A percentile compares a stretch with the other conserved stretches of the same genome.
phyloP scores from a whole-genome alignment of 2,113 vertebrate species.

The Micronisus gabar region DNA sequence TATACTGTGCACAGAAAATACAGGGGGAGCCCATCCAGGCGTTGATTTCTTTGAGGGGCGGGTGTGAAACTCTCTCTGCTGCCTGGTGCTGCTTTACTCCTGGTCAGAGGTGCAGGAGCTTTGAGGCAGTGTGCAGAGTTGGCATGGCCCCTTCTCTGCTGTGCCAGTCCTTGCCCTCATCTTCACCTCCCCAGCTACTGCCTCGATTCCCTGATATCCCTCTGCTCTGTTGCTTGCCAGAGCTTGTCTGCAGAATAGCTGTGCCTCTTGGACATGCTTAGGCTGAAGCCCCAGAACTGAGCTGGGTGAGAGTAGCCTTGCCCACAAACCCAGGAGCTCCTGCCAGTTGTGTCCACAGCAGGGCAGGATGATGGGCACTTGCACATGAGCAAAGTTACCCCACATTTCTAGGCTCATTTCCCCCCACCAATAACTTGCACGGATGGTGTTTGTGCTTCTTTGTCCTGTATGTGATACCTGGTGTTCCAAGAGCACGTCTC shows the following conservation, averaged over 20 bases:
- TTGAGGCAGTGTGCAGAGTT: not conserved
- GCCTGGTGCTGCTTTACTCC: not conserved
- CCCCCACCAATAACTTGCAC: rapidly evolving
- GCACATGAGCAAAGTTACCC: not conserved
- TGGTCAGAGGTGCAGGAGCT: not conserved
- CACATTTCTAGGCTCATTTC: rapidly evolving
- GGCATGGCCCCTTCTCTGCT: not conserved
- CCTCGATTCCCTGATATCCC: rapidly evolving
- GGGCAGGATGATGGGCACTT: rapidly evolving
- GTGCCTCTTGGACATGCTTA: not conserved
- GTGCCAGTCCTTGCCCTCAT: not conserved
- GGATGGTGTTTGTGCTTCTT: not conserved
- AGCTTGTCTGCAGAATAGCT: not conserved
- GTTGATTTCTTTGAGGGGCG: not conserved
- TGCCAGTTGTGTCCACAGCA: not conserved
- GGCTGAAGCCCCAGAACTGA: rapidly evolving
- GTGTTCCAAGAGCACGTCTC: not conserved
- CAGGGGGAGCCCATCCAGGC: not conserved
- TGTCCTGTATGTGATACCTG: rapidly evolving
- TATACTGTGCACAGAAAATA: not conserved
- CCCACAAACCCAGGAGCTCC: not conserved
- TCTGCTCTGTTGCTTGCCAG: rapidly evolving
- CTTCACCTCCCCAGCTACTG: not conserved
- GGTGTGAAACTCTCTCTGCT: not conserved
- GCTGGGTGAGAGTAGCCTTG: not conserved